A percentile compares a stretch with the other conserved stretches of the same genome.
These are phyloP conservation scores for Acleris laterana DNA, from an alignment of 2,888 invertebrate species.

Conservation along the genomic window DNA sequence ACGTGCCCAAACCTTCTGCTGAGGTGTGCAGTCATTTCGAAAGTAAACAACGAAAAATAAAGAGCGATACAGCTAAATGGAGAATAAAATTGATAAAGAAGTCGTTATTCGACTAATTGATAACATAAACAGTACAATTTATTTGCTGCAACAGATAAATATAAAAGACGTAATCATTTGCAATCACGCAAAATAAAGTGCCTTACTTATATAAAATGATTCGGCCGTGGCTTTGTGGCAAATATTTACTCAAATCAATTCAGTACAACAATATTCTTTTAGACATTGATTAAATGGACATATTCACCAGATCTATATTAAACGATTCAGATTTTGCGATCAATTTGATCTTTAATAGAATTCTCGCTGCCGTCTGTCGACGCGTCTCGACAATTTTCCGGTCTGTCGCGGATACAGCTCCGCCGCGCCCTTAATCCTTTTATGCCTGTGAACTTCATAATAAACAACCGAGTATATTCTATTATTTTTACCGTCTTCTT, in stretches of 20 bases:
- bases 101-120: no score
- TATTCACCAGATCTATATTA: not conserved
- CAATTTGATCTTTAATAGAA: slow-evolving; percentile 12
- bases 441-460: not conserved
- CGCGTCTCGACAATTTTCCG: slow-evolving; percentile 39
- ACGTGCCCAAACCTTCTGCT: slow-evolving; percentile 4
- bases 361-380: slow-evolving; percentile 17
- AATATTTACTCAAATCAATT: not conserved
- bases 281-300: not conserved
- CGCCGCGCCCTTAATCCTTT: not conserved
- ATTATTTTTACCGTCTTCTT: not conserved
- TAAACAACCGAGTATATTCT: not conserved
- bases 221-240: no score
- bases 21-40: no score
- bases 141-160: not conserved
- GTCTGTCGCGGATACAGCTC: slow-evolving; percentile 56
- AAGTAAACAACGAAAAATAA: no score
- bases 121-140: not conserved
- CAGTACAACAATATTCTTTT: not conserved
- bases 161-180: not conserved
- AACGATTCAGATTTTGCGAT: slow-evolving; percentile 2
- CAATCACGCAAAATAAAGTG: no score
- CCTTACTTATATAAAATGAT: no score
- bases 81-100: no score
- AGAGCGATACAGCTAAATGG: no score